Percentiles rank a stretch among this genome's conserved stretches.
Evolutionary conservation across 2,888 invertebrate species (phyloP).

Genomic region (Caenorhabditis wallacei): DNA sequence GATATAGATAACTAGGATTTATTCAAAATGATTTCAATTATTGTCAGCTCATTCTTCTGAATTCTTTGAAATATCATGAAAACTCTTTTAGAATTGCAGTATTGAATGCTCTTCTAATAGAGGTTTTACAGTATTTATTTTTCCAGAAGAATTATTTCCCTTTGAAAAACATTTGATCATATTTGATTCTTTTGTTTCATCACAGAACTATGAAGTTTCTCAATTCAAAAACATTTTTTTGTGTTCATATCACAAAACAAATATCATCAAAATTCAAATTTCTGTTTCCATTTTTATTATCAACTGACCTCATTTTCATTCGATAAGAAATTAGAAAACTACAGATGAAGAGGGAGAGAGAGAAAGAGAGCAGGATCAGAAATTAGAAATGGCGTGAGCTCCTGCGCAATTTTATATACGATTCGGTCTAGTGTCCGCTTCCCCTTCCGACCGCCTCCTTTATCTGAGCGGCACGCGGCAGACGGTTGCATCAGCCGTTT

Average conservation of each 20-base stretch:
- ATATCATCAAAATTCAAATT: constrained; percentile 38
- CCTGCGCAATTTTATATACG: constrained; percentile 41
- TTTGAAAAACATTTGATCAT: no score
- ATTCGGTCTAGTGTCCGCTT: not conserved
- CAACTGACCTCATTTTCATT: constrained; percentile 12
- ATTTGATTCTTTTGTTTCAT: no score
- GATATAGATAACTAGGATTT: no score
- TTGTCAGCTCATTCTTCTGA: no score
- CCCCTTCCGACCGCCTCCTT: constrained; percentile 1
- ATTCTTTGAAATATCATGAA: no score
- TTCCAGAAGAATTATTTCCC: no score
- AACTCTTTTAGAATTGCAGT: no score
- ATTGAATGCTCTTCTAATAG: no score
- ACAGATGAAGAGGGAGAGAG: not conserved
- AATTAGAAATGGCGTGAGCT: constrained; percentile 19
- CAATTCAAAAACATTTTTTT: not conserved
- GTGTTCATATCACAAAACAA: constrained; percentile 10
- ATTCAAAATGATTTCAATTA: no score
- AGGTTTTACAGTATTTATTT: no score
- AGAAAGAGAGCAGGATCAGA: not conserved
- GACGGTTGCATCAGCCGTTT: constrained; percentile 65
- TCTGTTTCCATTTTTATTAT: constrained; percentile 1
- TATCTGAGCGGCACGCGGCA: constrained; percentile 56
- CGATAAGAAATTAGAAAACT: constrained; percentile 11
- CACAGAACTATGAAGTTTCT: no score